Evolutionary conservation across 2,113 vertebrate genomes (phyloP), one percentile per base, ranked within the genome.

Genomic region (Erinaceus europaeus): DNA sequence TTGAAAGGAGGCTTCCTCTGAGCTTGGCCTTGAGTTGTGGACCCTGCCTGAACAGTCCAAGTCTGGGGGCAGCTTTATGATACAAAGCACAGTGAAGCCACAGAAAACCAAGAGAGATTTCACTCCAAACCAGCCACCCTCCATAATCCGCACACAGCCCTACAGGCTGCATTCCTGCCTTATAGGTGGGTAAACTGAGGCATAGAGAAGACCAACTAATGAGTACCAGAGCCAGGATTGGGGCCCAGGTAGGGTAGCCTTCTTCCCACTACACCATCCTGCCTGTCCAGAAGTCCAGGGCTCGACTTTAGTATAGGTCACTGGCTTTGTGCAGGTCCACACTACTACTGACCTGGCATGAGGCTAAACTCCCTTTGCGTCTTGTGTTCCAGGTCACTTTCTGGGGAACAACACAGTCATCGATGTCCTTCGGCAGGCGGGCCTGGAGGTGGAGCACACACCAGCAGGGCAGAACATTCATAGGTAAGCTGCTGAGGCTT

Each of bases 401-500:
- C 98, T 99, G 96, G 99, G 99, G 77, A 99, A 99, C 97, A 98
- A 98, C 96, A 99, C 99, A 40, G 98, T 99, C 96, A 98, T 99
- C 93, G 98, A 99, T 93, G 98, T 99, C 92, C 97, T 99, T 93
- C 97, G 98, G 89, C 98, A 99, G 96, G 98, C 98, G 84, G 99
- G 99, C 89, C 98, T 99, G 91, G 97, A 98, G 94, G 98, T 99
- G 92, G 97, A 98, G 75, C 99, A 99, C 96, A 97, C 98, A 6
- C 97, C 98, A 1, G 96, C 99, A 17, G 98, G 97, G 94, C 98
- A 98, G 92, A 94, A 96, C 50, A 95, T 97, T 93, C 96, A 97
- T 96, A 97, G 97, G 99, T 99, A 95, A 98, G 98, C 96, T 77
- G 80, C 77, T 0, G 2, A 29, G 27, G 9, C 14, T 0, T 6